phyloP scores from a whole-genome alignment of 1,140 invertebrate genomes.

The Nephila pilipes region DNA sequence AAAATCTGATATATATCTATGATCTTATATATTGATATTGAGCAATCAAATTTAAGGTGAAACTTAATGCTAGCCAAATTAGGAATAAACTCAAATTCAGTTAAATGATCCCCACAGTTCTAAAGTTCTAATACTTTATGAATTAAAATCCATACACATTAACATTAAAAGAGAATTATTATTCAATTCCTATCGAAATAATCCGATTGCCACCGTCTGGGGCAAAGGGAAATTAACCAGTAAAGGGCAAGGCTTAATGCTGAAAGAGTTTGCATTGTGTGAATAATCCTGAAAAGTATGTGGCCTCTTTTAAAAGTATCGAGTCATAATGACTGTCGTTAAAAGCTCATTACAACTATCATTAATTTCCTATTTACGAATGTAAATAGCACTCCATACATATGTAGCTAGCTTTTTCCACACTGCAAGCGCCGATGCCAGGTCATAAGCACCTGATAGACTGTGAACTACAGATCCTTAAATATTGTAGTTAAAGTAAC shows the following conservation, averaged over 20 bases:
- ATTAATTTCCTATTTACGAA: constrained; percentile 60
- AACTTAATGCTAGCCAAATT: too few species aligned
- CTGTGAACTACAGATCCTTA: neutral
- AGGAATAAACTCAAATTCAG: too few species aligned
- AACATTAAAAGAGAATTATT: neutral
- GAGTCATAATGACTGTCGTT: constrained; percentile 30
- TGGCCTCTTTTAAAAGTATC: neutral
- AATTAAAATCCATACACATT: neutral
- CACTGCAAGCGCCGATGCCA: neutral
- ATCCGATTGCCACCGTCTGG: neutral
- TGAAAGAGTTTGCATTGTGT: constrained; percentile 5
- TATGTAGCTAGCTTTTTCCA: constrained; percentile 5
- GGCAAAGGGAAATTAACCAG: neutral
- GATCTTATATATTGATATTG: too few species aligned
- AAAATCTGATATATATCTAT: too few species aligned
- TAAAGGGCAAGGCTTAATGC: neutral
- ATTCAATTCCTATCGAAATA: neutral
- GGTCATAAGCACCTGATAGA: constrained; percentile 10
- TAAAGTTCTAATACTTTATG: neutral
- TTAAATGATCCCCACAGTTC: too few species aligned
- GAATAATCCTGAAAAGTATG: neutral
- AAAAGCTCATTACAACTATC: constrained; percentile 54
- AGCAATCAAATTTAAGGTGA: too few species aligned
- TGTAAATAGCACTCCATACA: constrained; percentile 35
- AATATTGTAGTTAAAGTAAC: constrained; percentile 31